phyloP scores from a whole-genome alignment of 2,113 vertebrate species.

The Bubo scandiacus region DNA sequence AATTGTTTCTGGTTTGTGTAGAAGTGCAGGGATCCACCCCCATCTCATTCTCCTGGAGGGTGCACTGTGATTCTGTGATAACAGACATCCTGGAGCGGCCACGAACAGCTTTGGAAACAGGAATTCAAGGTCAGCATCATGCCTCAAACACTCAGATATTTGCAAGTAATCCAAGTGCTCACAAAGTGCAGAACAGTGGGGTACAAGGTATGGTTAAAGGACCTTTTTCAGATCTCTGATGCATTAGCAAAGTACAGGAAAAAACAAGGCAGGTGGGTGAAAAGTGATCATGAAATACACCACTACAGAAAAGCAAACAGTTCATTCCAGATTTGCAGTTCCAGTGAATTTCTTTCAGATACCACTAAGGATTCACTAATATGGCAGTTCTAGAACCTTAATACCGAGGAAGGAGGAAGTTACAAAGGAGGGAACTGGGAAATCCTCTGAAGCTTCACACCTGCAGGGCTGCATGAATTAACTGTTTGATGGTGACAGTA shows the following conservation, averaged over 20 bases:
- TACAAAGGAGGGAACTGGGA: neutral
- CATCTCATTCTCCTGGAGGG: conserved; percentile 70
- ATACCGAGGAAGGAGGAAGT: neutral
- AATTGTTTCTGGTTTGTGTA: conserved; percentile 23
- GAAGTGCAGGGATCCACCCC: conserved; percentile 56
- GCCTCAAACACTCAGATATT: neutral
- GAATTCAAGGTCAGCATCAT: neutral
- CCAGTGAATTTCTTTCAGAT: neutral
- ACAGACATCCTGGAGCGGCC: conserved; percentile 69
- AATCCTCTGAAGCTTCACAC: neutral
- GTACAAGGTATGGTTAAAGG: neutral
- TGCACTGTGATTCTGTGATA: conserved; percentile 53
- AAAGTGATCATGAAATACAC: neutral
- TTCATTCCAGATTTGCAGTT: neutral
- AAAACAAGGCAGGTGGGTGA: neutral
- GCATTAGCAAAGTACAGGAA: neutral
- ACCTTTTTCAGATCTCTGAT: neutral
- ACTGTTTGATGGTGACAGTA: neutral
- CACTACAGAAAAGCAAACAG: neutral
- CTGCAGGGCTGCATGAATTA: neutral
- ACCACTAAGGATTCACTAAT: neutral
- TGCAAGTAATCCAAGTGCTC: neutral
- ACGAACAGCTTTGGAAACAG: conserved; percentile 58
- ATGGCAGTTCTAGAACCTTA: neutral
- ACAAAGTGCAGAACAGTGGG: neutral